These are phyloP conservation scores for Agriopis marginaria DNA, from an alignment of 2,888 invertebrate genomes.

Conservation along the genomic window DNA sequence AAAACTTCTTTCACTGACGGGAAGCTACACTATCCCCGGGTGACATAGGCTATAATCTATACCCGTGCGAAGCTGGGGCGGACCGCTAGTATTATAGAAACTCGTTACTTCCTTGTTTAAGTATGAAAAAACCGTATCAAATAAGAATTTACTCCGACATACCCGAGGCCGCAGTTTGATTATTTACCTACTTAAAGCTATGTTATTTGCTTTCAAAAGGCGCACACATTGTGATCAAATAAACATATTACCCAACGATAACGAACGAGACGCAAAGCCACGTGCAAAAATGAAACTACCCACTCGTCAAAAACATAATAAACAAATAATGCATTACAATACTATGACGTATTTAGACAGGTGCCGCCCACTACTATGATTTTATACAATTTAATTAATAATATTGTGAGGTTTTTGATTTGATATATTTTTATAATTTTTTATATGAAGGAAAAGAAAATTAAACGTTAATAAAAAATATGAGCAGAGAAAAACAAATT, in stretches of 20 bases:
- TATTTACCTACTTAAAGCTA: constrained; percentile 40
- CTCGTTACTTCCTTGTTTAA: background rate
- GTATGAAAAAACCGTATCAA: constrained; percentile 8
- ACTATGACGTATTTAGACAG: constrained; percentile 16
- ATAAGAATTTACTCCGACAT: constrained; percentile 13
- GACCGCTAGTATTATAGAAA: too few relatives aligned
- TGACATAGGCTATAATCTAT: too few relatives aligned
- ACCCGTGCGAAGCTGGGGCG: too few relatives aligned
- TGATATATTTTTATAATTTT: too few relatives aligned
- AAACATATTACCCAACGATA: constrained; percentile 18
- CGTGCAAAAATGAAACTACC: constrained; percentile 19
- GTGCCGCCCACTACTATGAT: background rate
- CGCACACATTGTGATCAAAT: constrained; percentile 39
- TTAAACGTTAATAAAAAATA: too few relatives aligned
- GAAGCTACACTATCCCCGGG: too few relatives aligned
- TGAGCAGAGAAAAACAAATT: too few relatives aligned
- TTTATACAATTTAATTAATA: too few relatives aligned
- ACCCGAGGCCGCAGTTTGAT: constrained; percentile 46
- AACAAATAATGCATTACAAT: constrained; percentile 19
- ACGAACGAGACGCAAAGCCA: constrained; percentile 1
- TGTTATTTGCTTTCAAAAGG: constrained; percentile 47
- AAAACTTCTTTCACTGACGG: too few relatives aligned
- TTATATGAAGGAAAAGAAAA: too few relatives aligned
- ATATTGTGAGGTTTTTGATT: too few relatives aligned
- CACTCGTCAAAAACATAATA: constrained; percentile 15